Base-by-base conservation (phyloP, 2,888 invertebrate genomes). In the Nineta flava region DNA sequence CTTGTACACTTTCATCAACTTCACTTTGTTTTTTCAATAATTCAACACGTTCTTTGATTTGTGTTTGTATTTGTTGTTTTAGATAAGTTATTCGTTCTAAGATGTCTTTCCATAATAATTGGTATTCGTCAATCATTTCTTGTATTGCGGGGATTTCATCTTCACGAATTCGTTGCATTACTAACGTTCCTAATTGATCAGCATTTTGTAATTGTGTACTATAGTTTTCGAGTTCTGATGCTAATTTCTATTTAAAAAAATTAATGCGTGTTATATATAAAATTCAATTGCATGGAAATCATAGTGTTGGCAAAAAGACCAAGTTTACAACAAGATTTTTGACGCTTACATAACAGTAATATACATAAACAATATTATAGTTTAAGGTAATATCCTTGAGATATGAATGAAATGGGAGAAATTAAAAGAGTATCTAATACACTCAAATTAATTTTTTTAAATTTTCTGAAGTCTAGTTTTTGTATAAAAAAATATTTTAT, bases 81-180 rank as follows among this genome's bases (percentile, higher is more conserved):
- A 75, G 58, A 3, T 62, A 63, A 2, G 63, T 62, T 1, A 79
- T 70, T 21, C 76, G 67, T 2, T 65, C 63, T 42, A 74, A 74
- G 21, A 83, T 73, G 52, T 77, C 75, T 51, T 72, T 74, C 76
- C 77, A 81, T 2, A 83, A 61, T 1, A 69, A 60, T 53, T 79
- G 80, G 55, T 82, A 82, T 56, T 82, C 80, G 51, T 79, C 75
- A 2, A 81, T 77, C 62, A 81, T 68, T 45, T 69, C 67, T 56
- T 79, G 73, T 42, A 80, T 69, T 16, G 68, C 67, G 3, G 67
- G 60, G 1, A 76, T 69, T 56, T 82, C 78, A 9, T 72, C 69
- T 38, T 73, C 65, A 52, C 70, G 71, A 50, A 74, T 69, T 55
- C 74, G 72, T 52, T 71, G 64, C 72, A 80, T 77, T 19, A 79